A percentile compares a stretch with the other conserved stretches of the same genome.
phyloP scores from a whole-genome alignment of 2,797 vertebrate genomes.

The Urophycis tenuis region DNA sequence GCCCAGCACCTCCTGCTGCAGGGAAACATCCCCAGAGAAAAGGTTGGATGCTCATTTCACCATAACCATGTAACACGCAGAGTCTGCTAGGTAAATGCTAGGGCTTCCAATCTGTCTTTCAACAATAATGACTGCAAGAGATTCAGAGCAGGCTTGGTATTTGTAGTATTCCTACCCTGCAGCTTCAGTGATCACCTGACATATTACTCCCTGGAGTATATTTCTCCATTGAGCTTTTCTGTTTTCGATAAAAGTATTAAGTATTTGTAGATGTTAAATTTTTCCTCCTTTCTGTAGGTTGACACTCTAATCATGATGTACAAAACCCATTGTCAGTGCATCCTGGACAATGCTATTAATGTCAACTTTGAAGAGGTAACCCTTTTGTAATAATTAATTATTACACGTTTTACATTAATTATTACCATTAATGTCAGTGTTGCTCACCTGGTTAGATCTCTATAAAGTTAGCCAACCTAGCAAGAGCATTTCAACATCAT shows the following conservation, averaged over 20 bases:
- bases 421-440: neutral
- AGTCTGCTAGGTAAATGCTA: neutral
- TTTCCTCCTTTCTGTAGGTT: conserved; percentile 67
- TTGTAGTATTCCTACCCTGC: neutral
- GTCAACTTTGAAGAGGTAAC: conserved; percentile 97
- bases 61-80: neutral
- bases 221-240: neutral
- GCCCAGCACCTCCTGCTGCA: conserved; percentile 91
- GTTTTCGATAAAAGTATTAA: too few species aligned
- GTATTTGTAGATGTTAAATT: neutral
- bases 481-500: neutral
- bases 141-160: neutral
- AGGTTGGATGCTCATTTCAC: conserved; percentile 66
- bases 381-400: too few species aligned
- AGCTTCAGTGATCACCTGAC: neutral
- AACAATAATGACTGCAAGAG: neutral
- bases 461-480: neutral
- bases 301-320: conserved; percentile 99
- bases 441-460: neutral
- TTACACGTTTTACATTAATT: neutral
- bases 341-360: conserved; percentile 97
- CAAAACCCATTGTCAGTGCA: conserved; percentile 98
- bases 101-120: neutral
- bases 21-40: conserved; percentile 87
- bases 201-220: neutral